Base-by-base conservation (phyloP, 2,888 invertebrate species). In the Tenthredo livida region DNA sequence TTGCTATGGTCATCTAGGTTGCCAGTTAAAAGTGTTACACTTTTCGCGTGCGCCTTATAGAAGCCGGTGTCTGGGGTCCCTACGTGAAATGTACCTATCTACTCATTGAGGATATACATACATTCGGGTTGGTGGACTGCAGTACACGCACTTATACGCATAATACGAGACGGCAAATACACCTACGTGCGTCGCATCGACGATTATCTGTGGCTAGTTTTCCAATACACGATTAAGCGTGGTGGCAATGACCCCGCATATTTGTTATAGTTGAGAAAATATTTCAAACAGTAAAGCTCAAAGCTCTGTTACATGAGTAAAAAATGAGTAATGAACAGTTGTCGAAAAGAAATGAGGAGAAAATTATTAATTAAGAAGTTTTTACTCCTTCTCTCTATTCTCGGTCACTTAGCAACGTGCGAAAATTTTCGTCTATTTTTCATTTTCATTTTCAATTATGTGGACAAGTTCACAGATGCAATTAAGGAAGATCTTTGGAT, bases 1-100 rank as follows among this genome's bases (percentile, higher is more conserved):
- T 83, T 70, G 25, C 70, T 67, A 67, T 83, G 83, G 67, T 83
- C 83, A 83, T 83, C 83, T 83, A 47, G 83, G 83, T 70, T 65
- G 65, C 70, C 80, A 25, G 21, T 61, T n/a, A 6, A 2, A 65
- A 83, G 83, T 83, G 83, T 83, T 67, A 83, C 83, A 70, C 40
- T 83, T 83, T 83, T 47, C 83, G 43, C 83, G 47, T 37, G 21
- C 17, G 21, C 43, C 33, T 33, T 33, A 37, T 70, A 29, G n/a
- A 33, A 25, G 9, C 21, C 61, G n/a, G 61, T 61, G 6, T 25
- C 58, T 58, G 21, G 21, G 10, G 5, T 61, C 21, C 61, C 25
- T 6, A n/a, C 17, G 54, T n/a, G 54, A 54, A 54, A 54, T 61
- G 12, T 61, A 61, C 21, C 21, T 10, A 61, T 61, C 21, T 25